Base-by-base conservation (phyloP, 2,888 invertebrate genomes). In the Mimumesa dahlbomi region DNA sequence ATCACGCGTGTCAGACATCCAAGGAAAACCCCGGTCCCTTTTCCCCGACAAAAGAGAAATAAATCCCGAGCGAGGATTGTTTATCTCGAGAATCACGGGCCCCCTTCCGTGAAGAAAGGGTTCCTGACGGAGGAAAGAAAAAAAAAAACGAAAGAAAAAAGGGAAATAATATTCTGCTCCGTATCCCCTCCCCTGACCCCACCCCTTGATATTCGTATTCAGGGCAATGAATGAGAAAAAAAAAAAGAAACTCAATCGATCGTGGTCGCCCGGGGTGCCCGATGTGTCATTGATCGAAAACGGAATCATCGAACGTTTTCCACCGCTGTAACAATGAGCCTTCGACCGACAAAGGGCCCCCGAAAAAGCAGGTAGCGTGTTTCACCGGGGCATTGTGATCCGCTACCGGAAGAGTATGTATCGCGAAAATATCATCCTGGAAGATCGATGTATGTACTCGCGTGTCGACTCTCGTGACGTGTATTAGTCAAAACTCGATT, bases 211-310 rank as follows among this genome's bases (percentile, higher is more conserved):
- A 25, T 56, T 52, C 67, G 45, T 46, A 57, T 40, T 45, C 50
- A 54, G 54, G 36, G 65, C 76, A 71, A 79, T 76, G 79, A 77
- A 79, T 74, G 67, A 77, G 63, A 75, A 73, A 75, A 70, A 73
- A 63, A 64, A 71, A 70, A 73, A 63, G 65, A 71, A 76, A 82
- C 75, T 79, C 77, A 56, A 82, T 82, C 82, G 80, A 82, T 82
- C 73, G 79, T 56, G 59, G 64, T 61, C 46, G 52, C n/a, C n/a
- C 57, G 71, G 62, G 68, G 59, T 62, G 49, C 58, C 46, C 66
- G 50, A 76, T 54, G 54, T 76, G 78, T 78, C 77, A 75, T 69
- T 59, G 80, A 81, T 80, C 75, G 77, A 62, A n/a, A 73, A 82
- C 56, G 61, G 75, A 71, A 78, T 77, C 68, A 80, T 81, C 79